Conservation (phyloP, 2,113 vertebrate genomes). For the Alces alces region DNA sequence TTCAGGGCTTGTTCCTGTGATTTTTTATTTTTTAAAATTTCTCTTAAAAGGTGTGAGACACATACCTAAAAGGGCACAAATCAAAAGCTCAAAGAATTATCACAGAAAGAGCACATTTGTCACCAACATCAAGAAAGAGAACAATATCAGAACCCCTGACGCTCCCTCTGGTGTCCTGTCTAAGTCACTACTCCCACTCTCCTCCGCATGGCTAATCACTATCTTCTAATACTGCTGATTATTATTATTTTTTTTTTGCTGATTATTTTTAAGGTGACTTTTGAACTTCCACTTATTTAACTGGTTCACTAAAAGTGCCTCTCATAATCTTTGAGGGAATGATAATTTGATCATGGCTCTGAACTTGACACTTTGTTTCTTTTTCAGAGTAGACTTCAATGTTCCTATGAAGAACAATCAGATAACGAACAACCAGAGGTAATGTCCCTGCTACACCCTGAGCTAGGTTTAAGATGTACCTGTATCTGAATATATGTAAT, state of each 20-base stretch:
- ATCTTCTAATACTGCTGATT: not conserved
- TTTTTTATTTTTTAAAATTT: not conserved
- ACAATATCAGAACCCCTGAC: not conserved
- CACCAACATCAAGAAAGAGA: not conserved
- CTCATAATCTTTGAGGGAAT: not conserved
- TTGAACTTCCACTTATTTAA: not conserved
- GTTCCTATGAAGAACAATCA: constrained; percentile 98
- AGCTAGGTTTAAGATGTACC: not conserved
- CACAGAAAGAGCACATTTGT: not conserved
- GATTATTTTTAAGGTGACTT: constrained; percentile 36
- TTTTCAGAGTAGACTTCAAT: constrained; percentile 95
- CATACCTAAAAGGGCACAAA: not conserved
- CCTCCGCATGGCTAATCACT: not conserved
- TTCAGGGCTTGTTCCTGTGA: not conserved
- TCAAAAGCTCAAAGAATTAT: not conserved
- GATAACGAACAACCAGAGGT: constrained; percentile 99
- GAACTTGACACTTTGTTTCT: not conserved
- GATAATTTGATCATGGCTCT: not conserved
- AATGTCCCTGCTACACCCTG: constrained; percentile 31
- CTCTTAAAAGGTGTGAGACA: constrained; percentile 7
- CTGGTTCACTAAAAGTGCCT: not conserved
- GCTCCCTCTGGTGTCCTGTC: not conserved
- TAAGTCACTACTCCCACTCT: not conserved
- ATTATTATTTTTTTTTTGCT: constrained; percentile 16
- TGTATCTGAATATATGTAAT: not conserved